Base-by-base conservation (phyloP, 2,888 invertebrate genomes). In the Xestia rhomboidea region DNA sequence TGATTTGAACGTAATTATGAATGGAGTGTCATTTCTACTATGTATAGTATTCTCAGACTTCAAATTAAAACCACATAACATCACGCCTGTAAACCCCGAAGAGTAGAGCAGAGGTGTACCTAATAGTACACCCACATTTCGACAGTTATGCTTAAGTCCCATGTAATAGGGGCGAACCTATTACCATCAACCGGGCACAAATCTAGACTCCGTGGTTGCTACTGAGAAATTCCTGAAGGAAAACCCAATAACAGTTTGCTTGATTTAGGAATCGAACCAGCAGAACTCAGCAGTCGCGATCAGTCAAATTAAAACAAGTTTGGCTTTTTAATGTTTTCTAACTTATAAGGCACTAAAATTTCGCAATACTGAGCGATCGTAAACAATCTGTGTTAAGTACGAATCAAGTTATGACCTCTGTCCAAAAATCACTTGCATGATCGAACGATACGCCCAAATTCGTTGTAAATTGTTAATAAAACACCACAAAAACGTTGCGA, bases 371-470 rank as follows among this genome's bases (percentile, higher is more conserved):
- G 30, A 27, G 46, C 1, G 60, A 34, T 69, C 74, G 34, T 51
- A 67, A 68, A 71, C 15, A 80, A 15, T 34, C 1, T 21, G 44
- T 44, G 21, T 69, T 66, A 81, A 54, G 67, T 46, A 73, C 15
- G 68, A 30, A 44, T 62, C 66, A 84, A 76, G 67, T 71, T 63
- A 81, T 24, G 27, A 62, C 66, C 41, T 67, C 30, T 44, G 46
- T 63, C 74, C 71, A 73, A 78, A 83, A 75, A 75, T 73, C 73
- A 70, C 72, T 82, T 71, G 46, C 51, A 21, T 34, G 41, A 38
- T 68, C 41, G 73, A 64, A 82, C 69, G 63, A 64, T 79, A 62
- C 69, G 44, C 75, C 85, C 82, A 84, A 82, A 82, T 70, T 30
- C 30, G 54, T 15, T n/a, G 30, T 44, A 64, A 64, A 78, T 70